A percentile compares a stretch with the other conserved stretches of the same genome.
Conservation (phyloP, 2,888 invertebrate genomes). For the Hartigia nigra region DNA sequence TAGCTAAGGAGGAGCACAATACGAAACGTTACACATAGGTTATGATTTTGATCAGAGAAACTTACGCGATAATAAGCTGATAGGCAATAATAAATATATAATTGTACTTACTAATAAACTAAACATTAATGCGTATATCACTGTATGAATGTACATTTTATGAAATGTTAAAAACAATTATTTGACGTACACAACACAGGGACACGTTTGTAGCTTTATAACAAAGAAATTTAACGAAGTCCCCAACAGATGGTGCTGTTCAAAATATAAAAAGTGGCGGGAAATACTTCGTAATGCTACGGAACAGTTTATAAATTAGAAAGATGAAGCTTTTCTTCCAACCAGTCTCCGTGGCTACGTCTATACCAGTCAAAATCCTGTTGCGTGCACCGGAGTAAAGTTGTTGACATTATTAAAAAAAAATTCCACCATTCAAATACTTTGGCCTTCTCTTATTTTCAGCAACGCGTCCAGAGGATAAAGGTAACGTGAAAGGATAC, state of each 20-base stretch:
- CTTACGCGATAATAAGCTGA: not conserved
- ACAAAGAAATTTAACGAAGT: not conserved
- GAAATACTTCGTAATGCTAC: not conserved
- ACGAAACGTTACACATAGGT: not conserved
- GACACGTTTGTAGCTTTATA: not conserved
- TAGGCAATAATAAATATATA: not conserved
- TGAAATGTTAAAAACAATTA: not conserved
- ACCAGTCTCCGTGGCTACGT: not conserved
- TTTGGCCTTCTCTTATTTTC: not conserved
- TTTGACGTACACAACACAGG: not conserved
- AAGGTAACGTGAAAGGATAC: not conserved
- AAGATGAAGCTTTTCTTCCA: not conserved
- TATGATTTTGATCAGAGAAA: not conserved
- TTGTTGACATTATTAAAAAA: too few species aligned
- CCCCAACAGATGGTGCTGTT: not conserved
- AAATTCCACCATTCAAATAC: not conserved
- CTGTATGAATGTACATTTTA: not conserved
- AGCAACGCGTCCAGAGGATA: not conserved
- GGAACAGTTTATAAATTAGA: not conserved
- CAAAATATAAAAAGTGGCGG: not conserved
- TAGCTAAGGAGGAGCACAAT: conserved; percentile 29
- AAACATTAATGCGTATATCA: not conserved
- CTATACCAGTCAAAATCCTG: not conserved
- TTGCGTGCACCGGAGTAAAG: not conserved
- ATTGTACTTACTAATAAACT: not conserved